Evolutionary conservation across 2,797 vertebrate species (phyloP), one percentile per base, ranked within the genome.

Genomic region (Chaetophractus vellerosus): DNA sequence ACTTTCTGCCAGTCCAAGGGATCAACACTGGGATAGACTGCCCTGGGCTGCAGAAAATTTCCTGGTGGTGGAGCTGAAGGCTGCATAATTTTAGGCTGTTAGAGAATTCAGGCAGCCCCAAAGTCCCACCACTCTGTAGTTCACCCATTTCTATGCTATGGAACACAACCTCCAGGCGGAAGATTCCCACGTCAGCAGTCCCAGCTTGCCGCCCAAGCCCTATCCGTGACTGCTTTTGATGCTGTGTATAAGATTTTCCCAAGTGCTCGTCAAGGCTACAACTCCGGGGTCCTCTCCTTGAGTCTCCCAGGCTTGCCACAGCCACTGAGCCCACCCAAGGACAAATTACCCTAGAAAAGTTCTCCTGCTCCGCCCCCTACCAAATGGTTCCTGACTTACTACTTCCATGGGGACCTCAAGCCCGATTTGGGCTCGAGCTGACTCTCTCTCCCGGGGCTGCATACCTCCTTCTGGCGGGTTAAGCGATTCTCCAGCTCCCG

Each of bases 401-500:
- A 38, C 76, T 83, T 48, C 61, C 19, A 12, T 0, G 0, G 0
- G 63, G n/a, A 86, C 55, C 38, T 5, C 18, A 7, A 82, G 75
- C 48, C 0, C 0, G 45, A 1, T 18, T 2, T 31, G 63, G 81
- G 69, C 59, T 48, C 0, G 0, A 76, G 69, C 4, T 0, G 5
- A 31, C 72, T 3, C 36, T 19, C 1, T 6, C 76, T n/a, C 55
- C 82, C 55, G 0, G 0, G 4, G 63, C 21, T 10, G 71, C 95
- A 8, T 92, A 98, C 98, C 98, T 98, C 95, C 8, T 79, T 72
- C 93, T 98, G 23, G 21, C 28, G 90, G 24, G 59, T 87, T 18
- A 98, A 41, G 21, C 28, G 87, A 2, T 6, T 84, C 86, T 98
- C 98, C 92, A 98, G 28, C 5, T 97, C 97, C 15, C 0, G 85